Evolutionary conservation across 2,888 invertebrate genomes (phyloP).

Genomic region (Sarcophaga rosellei): DNA sequence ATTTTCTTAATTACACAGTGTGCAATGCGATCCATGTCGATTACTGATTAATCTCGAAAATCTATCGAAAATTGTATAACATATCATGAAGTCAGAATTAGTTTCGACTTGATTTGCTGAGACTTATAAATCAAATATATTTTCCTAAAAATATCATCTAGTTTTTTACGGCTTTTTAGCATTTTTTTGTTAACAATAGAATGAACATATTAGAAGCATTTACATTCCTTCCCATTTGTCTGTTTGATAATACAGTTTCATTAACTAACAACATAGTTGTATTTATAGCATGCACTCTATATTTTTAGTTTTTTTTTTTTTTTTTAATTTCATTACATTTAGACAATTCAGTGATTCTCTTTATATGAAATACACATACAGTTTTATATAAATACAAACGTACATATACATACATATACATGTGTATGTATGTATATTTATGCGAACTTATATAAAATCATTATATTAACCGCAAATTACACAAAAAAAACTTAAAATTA

Average conservation of each 20-base stretch:
- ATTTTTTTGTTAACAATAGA: too few species aligned
- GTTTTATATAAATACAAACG: not conserved
- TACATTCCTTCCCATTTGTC: too few species aligned
- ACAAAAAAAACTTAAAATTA: constrained; percentile 30
- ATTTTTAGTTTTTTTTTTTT: not conserved
- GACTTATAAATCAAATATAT: too few species aligned
- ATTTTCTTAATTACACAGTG: too few species aligned
- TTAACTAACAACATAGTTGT: not conserved
- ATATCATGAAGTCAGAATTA: too few species aligned
- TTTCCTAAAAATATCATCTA: too few species aligned
- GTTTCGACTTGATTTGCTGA: too few species aligned
- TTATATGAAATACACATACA: constrained; percentile 23
- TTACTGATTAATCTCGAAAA: too few species aligned
- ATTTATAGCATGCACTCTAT: not conserved
- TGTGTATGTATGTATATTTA: not conserved
- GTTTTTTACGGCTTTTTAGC: too few species aligned
- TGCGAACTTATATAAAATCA: constrained; percentile 49
- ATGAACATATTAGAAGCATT: too few species aligned
- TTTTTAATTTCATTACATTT: constrained; percentile 12
- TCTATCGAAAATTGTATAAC: too few species aligned
- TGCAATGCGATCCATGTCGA: too few species aligned
- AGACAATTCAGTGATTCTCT: constrained; percentile 36
- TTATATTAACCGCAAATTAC: constrained; percentile 53
- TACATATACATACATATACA: not conserved
- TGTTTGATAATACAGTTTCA: not conserved